Evolutionary conservation across 2,888 invertebrate species (phyloP), one percentile per base, ranked within the genome.

Genomic region (Tipula helvola): DNA sequence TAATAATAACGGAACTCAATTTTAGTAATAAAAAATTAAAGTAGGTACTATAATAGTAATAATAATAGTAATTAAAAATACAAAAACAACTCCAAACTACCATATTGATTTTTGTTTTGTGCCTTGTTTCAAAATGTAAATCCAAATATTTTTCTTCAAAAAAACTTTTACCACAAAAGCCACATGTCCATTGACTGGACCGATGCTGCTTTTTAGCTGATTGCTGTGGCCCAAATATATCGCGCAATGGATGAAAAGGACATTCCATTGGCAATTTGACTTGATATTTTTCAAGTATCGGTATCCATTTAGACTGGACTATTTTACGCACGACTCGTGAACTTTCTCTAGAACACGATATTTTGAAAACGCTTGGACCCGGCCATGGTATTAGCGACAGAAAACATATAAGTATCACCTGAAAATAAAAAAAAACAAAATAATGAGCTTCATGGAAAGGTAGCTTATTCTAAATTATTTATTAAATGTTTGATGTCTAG

Each of bases 271-370:
- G 97, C 89, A 97, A 92, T 90, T 95, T 95, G 87, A 87, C 87
- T 92, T 96, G 96, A 93, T 96, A 97, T 91, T 96, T 96, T 90
- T 96, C 96, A 92, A 97, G 92, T 88, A 97, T 95, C 87, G 97
- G 97, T 88, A 96, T 94, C 97, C 97, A 97, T 95, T 97, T 97
- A 94, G 95, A 96, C 92, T 96, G 96, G 89, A 97, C 95, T 88
- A 97, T 95, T 92, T 96, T 96, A 90, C 96, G 94, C 88, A 97
- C 97, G 89, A 97, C 94, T 90, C 96, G 95, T 89, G 97, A 96
- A 93, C 95, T 96, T 94, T 97, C 96, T 94, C 96, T 94, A 89
- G 96, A 96, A 91, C 96, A 97, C 89, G 96, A 95, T 90, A 96
- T 95, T 93, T 96, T 96, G 95, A 96, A 96, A 89, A 96, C 95